Evolutionary conservation across 37 sponge, comb jelly and placozoan species (phyloP).

Genomic region (Ephydatia muelleri): DNA sequence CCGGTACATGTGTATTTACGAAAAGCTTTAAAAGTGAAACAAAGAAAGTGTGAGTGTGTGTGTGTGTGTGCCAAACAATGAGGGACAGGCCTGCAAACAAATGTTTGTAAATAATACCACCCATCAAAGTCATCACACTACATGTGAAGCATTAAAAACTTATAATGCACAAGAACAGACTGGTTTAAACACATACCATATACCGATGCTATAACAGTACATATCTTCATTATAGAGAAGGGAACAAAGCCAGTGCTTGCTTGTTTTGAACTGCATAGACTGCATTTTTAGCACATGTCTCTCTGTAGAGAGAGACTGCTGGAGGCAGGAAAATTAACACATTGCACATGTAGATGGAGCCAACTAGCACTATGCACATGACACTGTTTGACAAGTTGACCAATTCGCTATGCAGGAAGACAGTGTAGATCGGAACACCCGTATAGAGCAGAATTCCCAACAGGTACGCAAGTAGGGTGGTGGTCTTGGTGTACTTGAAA

Average conservation of each 20-base stretch:
- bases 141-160: too few relatives aligned
- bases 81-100: too few relatives aligned
- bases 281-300: background rate
- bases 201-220: too few relatives aligned
- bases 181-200: too few relatives aligned
- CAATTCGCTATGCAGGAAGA: background rate
- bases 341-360: background rate
- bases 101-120: too few relatives aligned
- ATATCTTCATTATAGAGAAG: background rate
- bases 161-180: too few relatives aligned
- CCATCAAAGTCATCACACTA: too few relatives aligned
- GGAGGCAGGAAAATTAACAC: background rate
- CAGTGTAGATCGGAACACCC: background rate
- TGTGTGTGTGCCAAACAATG: too few relatives aligned
- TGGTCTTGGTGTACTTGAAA: background rate
- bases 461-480: background rate
- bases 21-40: too few relatives aligned
- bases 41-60: too few relatives aligned
- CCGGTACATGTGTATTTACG: too few relatives aligned
- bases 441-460: background rate
- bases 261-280: background rate
- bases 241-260: background rate
- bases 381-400: background rate
- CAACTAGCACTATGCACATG: background rate
- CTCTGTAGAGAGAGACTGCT: background rate